phyloP scores from a whole-genome alignment of 2,113 vertebrate species.

The Scytalopus superciliaris region DNA sequence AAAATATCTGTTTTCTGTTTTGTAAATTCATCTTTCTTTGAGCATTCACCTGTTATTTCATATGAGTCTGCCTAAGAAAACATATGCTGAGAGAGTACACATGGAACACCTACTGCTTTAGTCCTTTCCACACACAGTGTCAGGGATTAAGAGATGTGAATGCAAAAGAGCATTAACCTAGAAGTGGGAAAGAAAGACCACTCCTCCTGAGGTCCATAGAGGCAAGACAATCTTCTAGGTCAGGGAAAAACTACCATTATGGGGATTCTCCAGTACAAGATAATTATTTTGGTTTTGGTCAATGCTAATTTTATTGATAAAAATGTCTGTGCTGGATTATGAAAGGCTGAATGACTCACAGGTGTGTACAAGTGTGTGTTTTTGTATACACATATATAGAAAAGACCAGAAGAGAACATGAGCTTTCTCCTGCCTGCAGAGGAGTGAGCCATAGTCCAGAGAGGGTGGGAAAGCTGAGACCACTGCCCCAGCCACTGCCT shows the following conservation, averaged over 20 bases:
- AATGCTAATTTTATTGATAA: not conserved
- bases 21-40: not conserved
- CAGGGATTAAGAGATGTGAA: not conserved
- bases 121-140: fast-evolving
- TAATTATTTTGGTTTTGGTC: not conserved
- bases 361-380: not conserved
- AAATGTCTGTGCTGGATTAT: not conserved
- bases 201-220: not conserved
- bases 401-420: not conserved
- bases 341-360: not conserved
- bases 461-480: not conserved
- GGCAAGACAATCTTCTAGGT: not conserved
- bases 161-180: not conserved
- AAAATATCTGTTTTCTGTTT: not conserved
- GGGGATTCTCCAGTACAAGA: not conserved
- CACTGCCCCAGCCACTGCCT: not conserved
- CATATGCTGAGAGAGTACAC: not conserved
- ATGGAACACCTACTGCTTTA: not conserved
- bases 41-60: not conserved
- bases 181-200: not conserved
- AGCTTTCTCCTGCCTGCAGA: not conserved
- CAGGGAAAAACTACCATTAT: not conserved
- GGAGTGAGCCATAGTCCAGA: not conserved
- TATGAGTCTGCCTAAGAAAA: not conserved
- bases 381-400: not conserved